Percentiles rank a stretch among this genome's conserved stretches.
Evolutionary conservation across 2,113 vertebrate genomes (phyloP).

Genomic region (Paralichthys olivaceus): DNA sequence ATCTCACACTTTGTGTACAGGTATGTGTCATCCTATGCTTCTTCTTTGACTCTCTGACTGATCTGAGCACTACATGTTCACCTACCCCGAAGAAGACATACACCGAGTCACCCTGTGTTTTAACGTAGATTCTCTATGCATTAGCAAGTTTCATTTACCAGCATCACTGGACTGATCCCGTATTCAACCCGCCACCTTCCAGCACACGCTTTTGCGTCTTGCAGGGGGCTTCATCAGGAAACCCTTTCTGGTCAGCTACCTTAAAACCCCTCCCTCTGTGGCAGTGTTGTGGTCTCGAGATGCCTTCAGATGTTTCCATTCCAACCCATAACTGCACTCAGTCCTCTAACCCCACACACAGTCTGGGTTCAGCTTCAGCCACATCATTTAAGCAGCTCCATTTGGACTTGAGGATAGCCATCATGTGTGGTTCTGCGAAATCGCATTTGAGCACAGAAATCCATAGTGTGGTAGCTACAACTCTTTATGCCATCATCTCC

Average conservation of each 20-base stretch:
- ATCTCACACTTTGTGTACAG: background rate
- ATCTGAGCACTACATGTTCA: background rate
- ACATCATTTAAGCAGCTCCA: conserved; percentile 65
- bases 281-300: conserved; percentile 53
- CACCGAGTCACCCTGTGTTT: background rate
- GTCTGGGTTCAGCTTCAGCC: conserved; percentile 57
- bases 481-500: conserved; percentile 68
- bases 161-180: background rate
- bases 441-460: conserved; percentile 70
- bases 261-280: conserved; percentile 38
- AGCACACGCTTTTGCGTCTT: conserved; percentile 2
- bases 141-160: background rate
- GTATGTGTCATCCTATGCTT: background rate
- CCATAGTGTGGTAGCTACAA: conserved; percentile 73
- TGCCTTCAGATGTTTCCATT: conserved; percentile 42
- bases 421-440: conserved; percentile 70
- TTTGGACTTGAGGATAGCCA: conserved; percentile 64
- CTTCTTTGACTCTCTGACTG: conserved; percentile 31
- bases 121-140: background rate
- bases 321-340: conserved; percentile 69
- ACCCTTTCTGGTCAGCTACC: conserved; percentile 13
- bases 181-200: background rate
- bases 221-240: conserved; percentile 2
- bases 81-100: background rate
- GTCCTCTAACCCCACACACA: conserved; percentile 16